Evolutionary conservation across 2,888 invertebrate genomes (phyloP), one percentile per base, ranked within the genome.

Genomic region (Hirtodrosophila duncani): DNA sequence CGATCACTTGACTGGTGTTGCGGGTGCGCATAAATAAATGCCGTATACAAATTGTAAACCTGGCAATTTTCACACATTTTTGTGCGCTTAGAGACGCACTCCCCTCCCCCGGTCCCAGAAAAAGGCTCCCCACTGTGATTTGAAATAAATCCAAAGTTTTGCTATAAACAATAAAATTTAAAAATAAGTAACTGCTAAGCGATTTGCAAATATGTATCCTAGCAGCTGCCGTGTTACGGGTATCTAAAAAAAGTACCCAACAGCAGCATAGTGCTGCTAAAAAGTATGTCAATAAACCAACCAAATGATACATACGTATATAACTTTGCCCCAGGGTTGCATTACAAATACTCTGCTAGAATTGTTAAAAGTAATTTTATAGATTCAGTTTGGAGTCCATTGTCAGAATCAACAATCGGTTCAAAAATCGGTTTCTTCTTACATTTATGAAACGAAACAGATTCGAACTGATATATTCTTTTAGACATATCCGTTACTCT

Each of bases 201-300:
- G 46, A 34, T 20, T 49, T 78, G 74, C 67, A 67, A 81, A 81
- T 75, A n/a, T 78, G 61, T 41, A 63, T 64, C 58, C 65, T 59
- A 79, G 60, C 55, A 59, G 39, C 45, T 49, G 34, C 38, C 43
- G 26, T 11, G 16, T 16, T 31, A 38, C 27, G 21, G 37, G 36
- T 42, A 46, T 34, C 21, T 37, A 48, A 39, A 34, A 17, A 53
- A 13, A 10, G 30, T 63, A 51, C 49, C 49, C n/a, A 27, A 41
- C 17, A 33, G 34, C 20, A 24, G 39, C 42, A 64, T 43, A 42
- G 38, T 38, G 27, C 8, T 44, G 61, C 52, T 72, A 63, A 72
- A 48, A 55, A 31, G 16, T 52, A 33, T 27, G 43, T 48, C 68
- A 77, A 80, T 26, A 62, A 27, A 7, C 0, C 10, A 5, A n/a